Conservation (phyloP, 2,888 invertebrate species). For the Malthinus flaveolus region DNA sequence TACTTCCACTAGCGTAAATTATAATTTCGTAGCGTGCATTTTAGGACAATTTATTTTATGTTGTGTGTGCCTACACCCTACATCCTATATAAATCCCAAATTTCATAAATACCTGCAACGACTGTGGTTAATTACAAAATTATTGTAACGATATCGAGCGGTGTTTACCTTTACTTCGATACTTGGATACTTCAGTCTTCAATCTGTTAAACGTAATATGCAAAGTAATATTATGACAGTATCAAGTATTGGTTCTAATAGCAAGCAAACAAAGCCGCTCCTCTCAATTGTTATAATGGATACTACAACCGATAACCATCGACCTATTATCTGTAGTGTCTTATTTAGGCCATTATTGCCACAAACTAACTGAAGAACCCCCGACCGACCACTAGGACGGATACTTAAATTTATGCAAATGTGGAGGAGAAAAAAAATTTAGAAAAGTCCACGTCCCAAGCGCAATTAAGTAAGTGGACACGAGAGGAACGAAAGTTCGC, state of each 20-base stretch:
- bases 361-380: not conserved
- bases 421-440: not conserved
- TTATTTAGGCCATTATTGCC: not conserved
- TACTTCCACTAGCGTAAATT: conserved; percentile 34
- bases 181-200: too few relatives aligned
- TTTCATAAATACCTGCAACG: too few relatives aligned
- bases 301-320: conserved; percentile 14
- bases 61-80: conserved; percentile 14
- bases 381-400: not conserved
- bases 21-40: conserved; percentile 41
- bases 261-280: conserved; percentile 40
- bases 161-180: conserved; percentile 18
- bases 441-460: conserved; percentile 19
- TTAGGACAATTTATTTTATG: conserved; percentile 36
- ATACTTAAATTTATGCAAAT: not conserved
- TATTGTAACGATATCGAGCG: not conserved
- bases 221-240: conserved; percentile 40
- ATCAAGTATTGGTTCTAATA: conserved; percentile 35
- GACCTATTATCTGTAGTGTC: not conserved
- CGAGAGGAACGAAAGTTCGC: conserved; percentile 30
- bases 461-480: conserved; percentile 42
- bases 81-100: too few relatives aligned
- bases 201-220: conserved; percentile 25
- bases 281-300: conserved; percentile 43
- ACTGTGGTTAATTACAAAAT: too few relatives aligned